Evolutionary conservation across 2,888 invertebrate genomes (phyloP).

Genomic region (Ormyrus labotus): DNA sequence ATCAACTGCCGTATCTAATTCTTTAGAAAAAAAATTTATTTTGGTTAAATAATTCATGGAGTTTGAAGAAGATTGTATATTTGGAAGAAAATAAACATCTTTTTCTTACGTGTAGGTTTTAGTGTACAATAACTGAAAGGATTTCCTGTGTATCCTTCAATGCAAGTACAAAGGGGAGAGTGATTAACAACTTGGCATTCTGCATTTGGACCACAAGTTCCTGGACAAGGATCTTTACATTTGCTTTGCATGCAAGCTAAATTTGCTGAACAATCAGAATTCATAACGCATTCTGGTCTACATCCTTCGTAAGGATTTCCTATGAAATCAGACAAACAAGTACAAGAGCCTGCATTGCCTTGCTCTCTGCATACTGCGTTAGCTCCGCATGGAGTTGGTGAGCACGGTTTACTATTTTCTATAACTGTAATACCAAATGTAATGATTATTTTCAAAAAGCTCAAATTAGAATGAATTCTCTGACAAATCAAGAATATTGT

Average conservation of each 20-base stretch:
- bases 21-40: too few species aligned
- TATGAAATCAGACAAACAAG: slow-evolving; percentile 72
- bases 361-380: slow-evolving; percentile 84
- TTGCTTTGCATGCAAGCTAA: slow-evolving; percentile 88
- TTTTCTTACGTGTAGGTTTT: too few species aligned
- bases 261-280: slow-evolving; percentile 85
- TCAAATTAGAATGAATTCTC: too few species aligned
- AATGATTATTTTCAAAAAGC: too few species aligned
- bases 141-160: slow-evolving; percentile 77
- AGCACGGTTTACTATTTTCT: slow-evolving; percentile 77
- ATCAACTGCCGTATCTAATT: too few species aligned
- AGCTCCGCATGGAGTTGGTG: slow-evolving; percentile 84
- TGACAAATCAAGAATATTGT: too few species aligned
- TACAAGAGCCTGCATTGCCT: slow-evolving; percentile 77
- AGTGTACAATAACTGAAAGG: slow-evolving; percentile 67
- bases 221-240: slow-evolving; percentile 88
- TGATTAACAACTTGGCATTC: slow-evolving; percentile 87
- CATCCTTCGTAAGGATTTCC: slow-evolving; percentile 80
- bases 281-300: slow-evolving; percentile 88
- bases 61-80: too few species aligned
- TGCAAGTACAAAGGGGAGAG: slow-evolving; percentile 80
- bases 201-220: slow-evolving; percentile 86
- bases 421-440: too few species aligned
- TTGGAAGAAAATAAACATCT: too few species aligned
- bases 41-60: too few species aligned